Evolutionary conservation across 2,888 invertebrate species (phyloP), one percentile per base, ranked within the genome.

Genomic region (Cephus pulcher): DNA sequence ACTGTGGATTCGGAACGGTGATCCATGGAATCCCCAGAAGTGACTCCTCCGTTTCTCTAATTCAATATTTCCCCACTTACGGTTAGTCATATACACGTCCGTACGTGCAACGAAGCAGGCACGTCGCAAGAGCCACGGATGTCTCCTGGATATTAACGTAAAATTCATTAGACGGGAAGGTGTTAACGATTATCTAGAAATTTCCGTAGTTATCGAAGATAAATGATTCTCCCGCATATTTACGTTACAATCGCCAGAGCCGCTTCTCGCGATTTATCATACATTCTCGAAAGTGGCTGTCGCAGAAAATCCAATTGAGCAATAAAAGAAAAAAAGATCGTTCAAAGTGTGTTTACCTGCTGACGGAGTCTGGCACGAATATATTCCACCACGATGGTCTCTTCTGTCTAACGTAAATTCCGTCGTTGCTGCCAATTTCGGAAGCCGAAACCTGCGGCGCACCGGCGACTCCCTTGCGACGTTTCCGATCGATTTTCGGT

Each of bases 341-440:
- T 56, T 56, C 56, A 23, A 56, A 6, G 23, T 9, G 56, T 56
- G 23, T 23, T 56, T 89, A 91, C 90, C 91, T 91, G 86, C 82
- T 81, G 71, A 87, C 90, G 15, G 90, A 87, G 86, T 97, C 96
- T 75, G 96, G 95, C 74, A 96, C 95, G 90, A 97, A 96, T 82
- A 97, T 96, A 91, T 96, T 97, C 97, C 97, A 97, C 97, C 97
- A 97, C 69, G 96, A 97, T 69, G 95, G 95, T 81, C 96, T 93
- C 90, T 96, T 96, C 91, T 96, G 95, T 37, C 95, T 82, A 1
- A 82, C 88, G 93, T 94, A 89, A 68, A 92, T 81, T 86, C 91
- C 84, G 90, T 93, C 85, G 89, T 92, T 84, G 91, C 92, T 89
- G 81, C 93, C 93, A 82, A 88, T 90, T 34, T 77, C 89, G 87